Evolutionary conservation across 1,140 invertebrate genomes (phyloP), one percentile per base, ranked within the genome.

Genomic region (Pseudobourletiella spinata): DNA sequence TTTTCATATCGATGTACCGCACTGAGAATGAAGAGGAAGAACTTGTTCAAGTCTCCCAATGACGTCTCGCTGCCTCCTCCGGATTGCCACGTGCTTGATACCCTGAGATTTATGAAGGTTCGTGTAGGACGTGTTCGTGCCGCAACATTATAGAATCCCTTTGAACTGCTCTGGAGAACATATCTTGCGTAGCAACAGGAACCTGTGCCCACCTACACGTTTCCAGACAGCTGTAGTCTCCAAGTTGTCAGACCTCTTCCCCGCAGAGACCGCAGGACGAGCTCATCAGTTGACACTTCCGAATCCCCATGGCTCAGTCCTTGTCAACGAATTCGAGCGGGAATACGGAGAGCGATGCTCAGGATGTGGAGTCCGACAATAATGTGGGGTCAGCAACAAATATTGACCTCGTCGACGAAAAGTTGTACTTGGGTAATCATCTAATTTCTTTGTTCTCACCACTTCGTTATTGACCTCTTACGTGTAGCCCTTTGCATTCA

Each of bases 331-430:
- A 29, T 50, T 35, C 39, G 46, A 59, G 26, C 29, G 51, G 25
- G 18, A 59, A 50, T 30, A 59, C 32, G 29, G 24, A 39, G 20
- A 48, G 26, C 18, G 59, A 52, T 52, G 26, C 59, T 32, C 35
- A 43, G 25, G 52, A 61, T 18, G 22, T 51, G 3, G 52, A 61
- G n/a, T 18, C 50, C 15, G 59, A 61, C 35, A 44, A 54, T 30
- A 52, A 56, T 22, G 51, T 20, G 20, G n/a, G n/a, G n/a, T n/a
- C n/a, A n/a, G 26, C 62, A 32, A 59, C 62, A 35, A 64, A 64
- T 59, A 64, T 64, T 59, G 62, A 64, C 43, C 57, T 59, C 24
- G 57, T 64, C 24, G 62, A 64, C 26, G 55, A 64, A 28, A 64
- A 64, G 59, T 64, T 64, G 48, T 64, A 64, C 46, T 56, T 64